Percentiles rank a stretch among this genome's conserved stretches.
Conservation (phyloP, 2,113 vertebrate genomes). For the Indicator indicator region DNA sequence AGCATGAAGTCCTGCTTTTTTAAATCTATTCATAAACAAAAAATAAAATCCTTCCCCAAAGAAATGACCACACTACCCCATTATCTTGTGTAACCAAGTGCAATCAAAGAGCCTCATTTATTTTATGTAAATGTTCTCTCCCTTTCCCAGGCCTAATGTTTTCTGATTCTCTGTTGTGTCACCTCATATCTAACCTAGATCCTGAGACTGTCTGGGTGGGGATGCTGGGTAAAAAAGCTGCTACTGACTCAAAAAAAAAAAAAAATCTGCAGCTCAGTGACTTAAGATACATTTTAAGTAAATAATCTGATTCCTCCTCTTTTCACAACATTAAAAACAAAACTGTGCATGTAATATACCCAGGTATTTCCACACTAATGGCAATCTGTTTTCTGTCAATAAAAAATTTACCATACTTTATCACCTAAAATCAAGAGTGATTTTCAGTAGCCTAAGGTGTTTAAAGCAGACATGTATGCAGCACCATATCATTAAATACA, state of each 20-base stretch:
- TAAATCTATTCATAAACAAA: slow-evolving; percentile 57
- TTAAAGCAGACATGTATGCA: background rate
- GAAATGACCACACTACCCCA: slow-evolving; percentile 67
- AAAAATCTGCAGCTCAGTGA: background rate
- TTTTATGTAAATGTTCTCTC: slow-evolving; percentile 55
- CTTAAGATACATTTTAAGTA: background rate
- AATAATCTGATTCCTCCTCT: background rate
- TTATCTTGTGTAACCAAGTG: slow-evolving; percentile 57
- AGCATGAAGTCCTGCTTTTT: slow-evolving; percentile 21
- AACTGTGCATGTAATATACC: background rate
- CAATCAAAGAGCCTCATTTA: slow-evolving; percentile 69
- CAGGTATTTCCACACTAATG: background rate
- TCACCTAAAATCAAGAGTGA: background rate
- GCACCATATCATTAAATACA: background rate
- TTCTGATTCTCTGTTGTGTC: slow-evolving; percentile 20
- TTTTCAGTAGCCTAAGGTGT: background rate
- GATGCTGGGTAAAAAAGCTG: background rate
- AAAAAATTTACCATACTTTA: background rate
- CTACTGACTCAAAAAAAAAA: background rate
- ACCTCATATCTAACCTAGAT: slow-evolving; percentile 55
- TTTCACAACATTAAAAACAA: background rate
- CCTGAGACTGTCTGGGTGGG: background rate
- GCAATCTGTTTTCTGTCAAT: background rate
- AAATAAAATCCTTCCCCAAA: slow-evolving; percentile 49
- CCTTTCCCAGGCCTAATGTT: slow-evolving; percentile 63